A percentile compares a stretch with the other conserved stretches of the same genome.
These are phyloP conservation scores for Tarsius wallacei DNA, from an alignment of 2,797 vertebrate genomes.

Conservation along the genomic window DNA sequence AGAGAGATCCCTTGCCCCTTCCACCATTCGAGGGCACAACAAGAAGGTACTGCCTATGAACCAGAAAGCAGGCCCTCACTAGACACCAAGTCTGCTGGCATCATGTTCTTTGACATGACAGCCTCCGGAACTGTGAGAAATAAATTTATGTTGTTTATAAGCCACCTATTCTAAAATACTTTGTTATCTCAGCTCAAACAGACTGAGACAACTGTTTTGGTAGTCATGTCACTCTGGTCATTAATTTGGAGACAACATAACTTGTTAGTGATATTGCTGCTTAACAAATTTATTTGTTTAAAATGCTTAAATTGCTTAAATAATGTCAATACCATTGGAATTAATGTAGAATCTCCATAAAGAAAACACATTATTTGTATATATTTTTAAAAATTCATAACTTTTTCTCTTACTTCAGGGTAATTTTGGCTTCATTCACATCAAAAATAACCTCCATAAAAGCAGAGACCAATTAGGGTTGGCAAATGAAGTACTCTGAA, in stretches of 20 bases:
- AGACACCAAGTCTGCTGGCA: neutral
- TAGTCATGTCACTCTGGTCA: neutral
- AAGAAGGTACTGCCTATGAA: neutral
- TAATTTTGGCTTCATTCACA: conserved; percentile 23
- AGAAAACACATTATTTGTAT: neutral
- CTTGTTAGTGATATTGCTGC: neutral
- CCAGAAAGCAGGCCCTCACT: neutral
- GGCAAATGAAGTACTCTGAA: neutral
- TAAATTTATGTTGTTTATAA: neutral
- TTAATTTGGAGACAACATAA: neutral
- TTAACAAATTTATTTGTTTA: conserved; percentile 19
- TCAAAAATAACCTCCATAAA: neutral
- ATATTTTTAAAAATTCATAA: neutral
- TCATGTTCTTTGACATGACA: neutral
- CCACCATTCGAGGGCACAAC: neutral
- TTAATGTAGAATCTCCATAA: neutral
- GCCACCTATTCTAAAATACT: neutral
- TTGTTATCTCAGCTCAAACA: neutral
- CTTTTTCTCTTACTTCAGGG: neutral
- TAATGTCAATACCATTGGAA: neutral
- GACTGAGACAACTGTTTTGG: neutral
- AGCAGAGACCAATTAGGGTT: neutral
- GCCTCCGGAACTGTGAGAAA: neutral
- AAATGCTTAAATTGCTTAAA: conserved; percentile 25
- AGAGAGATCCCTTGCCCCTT: neutral